Conservation (phyloP, 2,797 vertebrate genomes). For the Crax fasciolata region DNA sequence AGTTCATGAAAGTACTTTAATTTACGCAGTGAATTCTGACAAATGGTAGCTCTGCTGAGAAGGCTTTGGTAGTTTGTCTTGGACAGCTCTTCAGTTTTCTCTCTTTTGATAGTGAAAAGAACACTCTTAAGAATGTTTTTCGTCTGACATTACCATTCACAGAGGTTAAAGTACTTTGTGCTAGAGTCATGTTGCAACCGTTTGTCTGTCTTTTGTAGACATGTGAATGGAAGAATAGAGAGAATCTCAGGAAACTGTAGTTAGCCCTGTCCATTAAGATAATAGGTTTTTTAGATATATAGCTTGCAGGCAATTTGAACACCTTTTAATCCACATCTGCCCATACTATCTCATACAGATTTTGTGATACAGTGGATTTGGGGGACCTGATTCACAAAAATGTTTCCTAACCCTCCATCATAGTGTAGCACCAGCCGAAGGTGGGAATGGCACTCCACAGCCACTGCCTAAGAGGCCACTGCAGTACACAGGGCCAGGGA, state of each 20-base stretch:
- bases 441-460: not conserved
- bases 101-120: not conserved
- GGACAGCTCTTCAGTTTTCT: not conserved
- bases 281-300: not conserved
- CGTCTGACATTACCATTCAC: not conserved
- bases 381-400: fast-evolving
- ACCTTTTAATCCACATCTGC: not conserved
- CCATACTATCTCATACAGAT: not conserved
- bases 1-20: not conserved
- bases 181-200: not conserved
- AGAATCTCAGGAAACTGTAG: not conserved
- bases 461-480: too few relatives aligned
- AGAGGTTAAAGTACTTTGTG: not conserved
- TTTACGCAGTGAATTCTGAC: not conserved
- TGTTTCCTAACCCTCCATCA: not conserved
- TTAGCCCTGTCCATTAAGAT: not conserved
- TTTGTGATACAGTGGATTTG: not conserved
- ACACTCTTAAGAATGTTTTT: not conserved
- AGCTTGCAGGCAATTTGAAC: not conserved
- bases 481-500: not conserved
- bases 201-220: not conserved
- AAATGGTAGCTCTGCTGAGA: not conserved
- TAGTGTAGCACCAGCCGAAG: not conserved
- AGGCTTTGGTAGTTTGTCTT: not conserved
- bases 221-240: not conserved